Percentiles rank a stretch among this genome's conserved stretches.
Evolutionary conservation across 1,140 invertebrate species (phyloP).

Genomic region (Drosophila paulistorum): DNA sequence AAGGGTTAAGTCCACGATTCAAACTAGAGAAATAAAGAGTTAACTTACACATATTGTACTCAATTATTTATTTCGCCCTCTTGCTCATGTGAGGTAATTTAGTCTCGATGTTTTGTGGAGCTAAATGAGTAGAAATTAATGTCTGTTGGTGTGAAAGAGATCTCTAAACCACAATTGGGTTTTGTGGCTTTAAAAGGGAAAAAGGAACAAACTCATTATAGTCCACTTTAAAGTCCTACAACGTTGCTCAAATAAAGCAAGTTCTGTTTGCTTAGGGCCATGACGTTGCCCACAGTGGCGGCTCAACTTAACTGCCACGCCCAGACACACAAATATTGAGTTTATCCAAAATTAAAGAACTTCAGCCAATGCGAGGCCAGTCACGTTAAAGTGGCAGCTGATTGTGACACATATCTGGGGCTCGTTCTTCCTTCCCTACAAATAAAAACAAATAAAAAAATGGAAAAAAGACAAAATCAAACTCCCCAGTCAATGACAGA

Average conservation of each 20-base stretch:
- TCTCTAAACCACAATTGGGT: background rate
- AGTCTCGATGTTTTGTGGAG: too few relatives aligned
- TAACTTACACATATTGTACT: too few relatives aligned
- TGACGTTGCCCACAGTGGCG: conserved; percentile 45
- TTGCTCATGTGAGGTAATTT: too few relatives aligned
- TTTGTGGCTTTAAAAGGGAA: background rate
- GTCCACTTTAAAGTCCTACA: conserved; percentile 10
- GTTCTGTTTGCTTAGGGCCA: conserved; percentile 65
- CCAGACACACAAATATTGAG: conserved; percentile 53
- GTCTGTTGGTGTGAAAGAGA: background rate
- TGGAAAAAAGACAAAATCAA: conserved; percentile 23
- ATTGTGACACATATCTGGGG: conserved; percentile 24
- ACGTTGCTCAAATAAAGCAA: conserved; percentile 41
- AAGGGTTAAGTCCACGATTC: too few relatives aligned
- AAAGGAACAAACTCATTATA: conserved; percentile 19
- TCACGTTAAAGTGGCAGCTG: conserved; percentile 39
- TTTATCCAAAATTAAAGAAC: conserved; percentile 20
- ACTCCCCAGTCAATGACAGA: background rate
- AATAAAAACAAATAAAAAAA: background rate
- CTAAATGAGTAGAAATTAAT: too few relatives aligned
- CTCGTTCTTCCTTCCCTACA: background rate
- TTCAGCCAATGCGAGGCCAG: conserved; percentile 30
- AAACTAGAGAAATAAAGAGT: too few relatives aligned
- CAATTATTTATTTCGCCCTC: too few relatives aligned
- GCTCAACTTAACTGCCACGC: conserved; percentile 41